Base-by-base conservation (phyloP, 1,140 invertebrate species). In the Pectinophora gossypiella region DNA sequence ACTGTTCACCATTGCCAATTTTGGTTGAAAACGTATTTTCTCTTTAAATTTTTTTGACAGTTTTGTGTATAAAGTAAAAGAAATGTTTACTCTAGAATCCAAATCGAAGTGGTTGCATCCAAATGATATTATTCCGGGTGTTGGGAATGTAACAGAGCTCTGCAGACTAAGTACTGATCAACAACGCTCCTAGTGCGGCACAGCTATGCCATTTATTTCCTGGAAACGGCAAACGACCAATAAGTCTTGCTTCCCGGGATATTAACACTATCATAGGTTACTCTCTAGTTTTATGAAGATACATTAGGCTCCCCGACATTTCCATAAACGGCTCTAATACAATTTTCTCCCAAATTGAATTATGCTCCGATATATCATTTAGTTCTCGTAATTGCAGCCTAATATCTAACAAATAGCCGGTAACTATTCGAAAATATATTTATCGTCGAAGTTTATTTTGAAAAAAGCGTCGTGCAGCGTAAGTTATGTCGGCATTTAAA, bases 261-360 rank as follows among this genome's bases (percentile, higher is more conserved):
- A 85, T 81, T 83, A 85, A 85, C 79, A 83, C 79, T 83, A 83
- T 83, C 77, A 82, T 82, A 79, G 77, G 74, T 83, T 82, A 72
- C 77, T 77, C 72, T 74, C 66, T 54, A 66, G 72, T 72, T 81
- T 82, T 85, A 85, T 85, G 79, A 83, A 83, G 81, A 85, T 56
- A 76, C 61, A 83, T 79, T 76, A 82, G 68, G 54, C 60, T 61
- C 49, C 40, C 62, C 46, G 60, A 72, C 67, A 72, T 73, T 70
- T 64, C 61, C 69, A 73, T 72, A 76, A 59, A 59, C 50, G 50
- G 59, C 51, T 49, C 51, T 63, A 50, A 61, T 61, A n/a, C 32
- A 54, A 42, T 36, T 47, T 6, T 40, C 36, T 16, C 2, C 13
- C 36, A 40, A 40, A 40, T 40, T 40, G 36, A 40, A 32, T 32